Evolutionary conservation across 2,888 invertebrate species (phyloP).

Genomic region (Cyaniris semiargus): DNA sequence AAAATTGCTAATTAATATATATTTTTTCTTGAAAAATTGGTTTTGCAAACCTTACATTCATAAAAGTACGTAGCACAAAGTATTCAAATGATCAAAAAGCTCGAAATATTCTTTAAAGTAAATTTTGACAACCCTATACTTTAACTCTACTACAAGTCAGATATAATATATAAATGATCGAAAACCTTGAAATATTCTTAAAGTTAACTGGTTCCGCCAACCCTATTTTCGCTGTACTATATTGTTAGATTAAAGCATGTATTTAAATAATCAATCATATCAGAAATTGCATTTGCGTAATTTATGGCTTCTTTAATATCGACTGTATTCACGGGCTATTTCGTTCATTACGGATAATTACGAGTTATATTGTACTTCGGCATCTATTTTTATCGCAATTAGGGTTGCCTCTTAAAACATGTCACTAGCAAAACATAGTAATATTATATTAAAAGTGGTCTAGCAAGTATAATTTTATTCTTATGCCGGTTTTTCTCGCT

Average conservation of each 20-base stretch:
- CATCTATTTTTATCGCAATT: slow-evolving; percentile 6
- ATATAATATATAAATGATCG: not conserved
- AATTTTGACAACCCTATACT: no score
- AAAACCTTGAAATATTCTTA: not conserved
- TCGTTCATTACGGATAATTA: slow-evolving; percentile 40
- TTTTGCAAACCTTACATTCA: no score
- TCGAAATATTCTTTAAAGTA: no score
- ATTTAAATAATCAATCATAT: slow-evolving; percentile 27
- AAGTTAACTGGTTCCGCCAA: not conserved
- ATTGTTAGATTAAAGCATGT: not conserved
- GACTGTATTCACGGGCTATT: slow-evolving; percentile 28
- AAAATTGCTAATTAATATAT: no score
- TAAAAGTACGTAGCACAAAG: no score
- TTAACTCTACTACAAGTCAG: no score
- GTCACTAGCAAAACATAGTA: not conserved
- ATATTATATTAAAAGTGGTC: not conserved
- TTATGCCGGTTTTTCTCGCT: no score
- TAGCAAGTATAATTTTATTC: not conserved
- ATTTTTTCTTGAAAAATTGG: no score
- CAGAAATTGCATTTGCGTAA: slow-evolving; percentile 16
- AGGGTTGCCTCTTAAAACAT: slow-evolving; percentile 11
- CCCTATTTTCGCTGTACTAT: not conserved
- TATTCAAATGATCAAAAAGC: no score
- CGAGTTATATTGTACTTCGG: slow-evolving; percentile 34
- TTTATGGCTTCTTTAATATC: slow-evolving; percentile 21